phyloP scores from a whole-genome alignment of 2,797 vertebrate genomes.

The Myripristis jacobus region DNA sequence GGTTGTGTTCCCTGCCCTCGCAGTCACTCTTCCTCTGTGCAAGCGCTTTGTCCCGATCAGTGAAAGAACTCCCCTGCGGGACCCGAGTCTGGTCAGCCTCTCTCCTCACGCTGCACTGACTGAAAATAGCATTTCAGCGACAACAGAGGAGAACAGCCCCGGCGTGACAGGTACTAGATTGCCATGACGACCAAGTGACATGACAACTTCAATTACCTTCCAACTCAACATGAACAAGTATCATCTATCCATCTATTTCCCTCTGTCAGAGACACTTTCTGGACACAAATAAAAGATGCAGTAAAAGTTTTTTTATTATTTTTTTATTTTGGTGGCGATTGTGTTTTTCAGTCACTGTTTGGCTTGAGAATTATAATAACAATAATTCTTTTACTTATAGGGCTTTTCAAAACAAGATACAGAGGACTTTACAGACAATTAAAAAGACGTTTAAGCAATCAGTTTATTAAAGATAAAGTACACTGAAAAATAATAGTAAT shows the following conservation, averaged over 20 bases:
- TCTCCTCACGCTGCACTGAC: conserved; percentile 5
- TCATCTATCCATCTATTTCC: neutral
- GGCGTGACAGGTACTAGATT: neutral
- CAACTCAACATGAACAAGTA: neutral
- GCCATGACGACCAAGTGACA: conserved; percentile 26
- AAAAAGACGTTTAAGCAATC: no score
- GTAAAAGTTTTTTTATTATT: no score
- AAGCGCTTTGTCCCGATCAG: conserved; percentile 20
- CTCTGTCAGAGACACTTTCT: neutral
- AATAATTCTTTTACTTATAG: no score
- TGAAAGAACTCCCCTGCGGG: conserved; percentile 10
- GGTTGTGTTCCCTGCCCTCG: conserved; percentile 18
- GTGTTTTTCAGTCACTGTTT: no score
- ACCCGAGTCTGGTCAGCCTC: conserved; percentile 22
- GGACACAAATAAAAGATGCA: neutral
- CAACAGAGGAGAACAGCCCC: neutral
- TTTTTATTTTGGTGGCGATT: no score
- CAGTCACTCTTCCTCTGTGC: neutral
- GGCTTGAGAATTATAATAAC: no score
- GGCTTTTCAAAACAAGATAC: no score
- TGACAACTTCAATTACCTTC: conserved; percentile 33
- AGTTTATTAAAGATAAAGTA: no score
- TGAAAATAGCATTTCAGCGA: conserved; percentile 22
- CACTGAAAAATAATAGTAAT: no score
- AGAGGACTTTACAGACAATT: no score